Base-by-base conservation (phyloP, 2,797 vertebrate genomes). In the Decapterus maruadsi region DNA sequence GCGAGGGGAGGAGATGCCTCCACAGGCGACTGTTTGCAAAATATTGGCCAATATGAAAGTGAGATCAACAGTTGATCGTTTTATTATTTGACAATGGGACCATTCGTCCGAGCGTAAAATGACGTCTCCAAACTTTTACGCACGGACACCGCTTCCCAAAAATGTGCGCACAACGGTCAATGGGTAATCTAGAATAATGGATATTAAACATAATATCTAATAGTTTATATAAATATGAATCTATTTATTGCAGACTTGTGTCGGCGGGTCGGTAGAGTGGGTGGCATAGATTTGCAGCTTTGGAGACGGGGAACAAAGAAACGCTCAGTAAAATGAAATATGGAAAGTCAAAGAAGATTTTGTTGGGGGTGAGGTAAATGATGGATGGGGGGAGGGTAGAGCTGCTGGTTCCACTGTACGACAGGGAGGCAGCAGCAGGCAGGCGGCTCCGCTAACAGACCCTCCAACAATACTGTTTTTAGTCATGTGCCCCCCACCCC, bases 391-490 rank as follows among this genome's bases (percentile, higher is more conserved):
- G 90, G 84, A 75, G 70, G 89, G 89, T 78, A 77, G 78, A 45
- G 68, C 69, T 81, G 81, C 68, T 81, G 85, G 58, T 85, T 85
- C 73, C 90, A 93, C 93, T 93, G 93, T 93, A 93, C 89, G 87
- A 90, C 86, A 92, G 92, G 89, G 92, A 92, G 91, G 91, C 92
- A 93, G 94, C 95, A 96, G 95, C 94, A 95, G 95, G 95, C 95
- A 95, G 74, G 95, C 95, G 95, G 82, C 86, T 91, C 90, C 77
- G 82, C 89, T 83, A 82, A 81, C 89, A 91, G 91, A 87, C 89
- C 83, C 88, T 89, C 78, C 88, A 95, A 95, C 94, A 95, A 95
- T 95, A 92, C 92, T 92, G 90, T 89, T 91, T 91, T 85, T 85
- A 85, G 89, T 88, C 92, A 90, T 89, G 89, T 87, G 85, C 14